Conservation (phyloP, 2,888 invertebrate genomes). For the Lathronympha strigana region DNA sequence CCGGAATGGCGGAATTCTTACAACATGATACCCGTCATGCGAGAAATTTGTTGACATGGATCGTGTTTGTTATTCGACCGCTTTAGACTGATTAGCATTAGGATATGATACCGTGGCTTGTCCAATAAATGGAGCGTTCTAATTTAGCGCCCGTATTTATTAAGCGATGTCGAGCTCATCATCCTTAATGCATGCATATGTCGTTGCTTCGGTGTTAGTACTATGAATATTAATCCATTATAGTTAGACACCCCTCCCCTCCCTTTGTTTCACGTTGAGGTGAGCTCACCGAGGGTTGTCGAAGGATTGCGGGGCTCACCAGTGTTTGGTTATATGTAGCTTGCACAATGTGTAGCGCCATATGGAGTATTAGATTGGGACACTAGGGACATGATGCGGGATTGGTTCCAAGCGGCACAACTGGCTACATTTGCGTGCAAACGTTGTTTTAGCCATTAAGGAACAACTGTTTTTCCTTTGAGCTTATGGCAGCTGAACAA, state of each 20-base stretch:
- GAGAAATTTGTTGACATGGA: slow-evolving; percentile 53
- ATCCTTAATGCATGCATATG: slow-evolving; percentile 82
- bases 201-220: slow-evolving; percentile 73
- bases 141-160: slow-evolving; percentile 67
- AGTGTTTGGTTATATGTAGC: slow-evolving; percentile 65
- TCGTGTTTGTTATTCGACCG: slow-evolving; percentile 39
- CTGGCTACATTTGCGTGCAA: slow-evolving; percentile 71
- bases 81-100: slow-evolving; percentile 28
- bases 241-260: slow-evolving; percentile 50
- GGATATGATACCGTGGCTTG: slow-evolving; percentile 25
- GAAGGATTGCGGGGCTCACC: slow-evolving; percentile 52
- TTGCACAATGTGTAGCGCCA: slow-evolving; percentile 74
- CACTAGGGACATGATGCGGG: slow-evolving; percentile 76
- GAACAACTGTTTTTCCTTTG: slow-evolving; percentile 38
- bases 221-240: slow-evolving; percentile 67
- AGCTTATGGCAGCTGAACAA: slow-evolving; percentile 28
- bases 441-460: slow-evolving; percentile 55
- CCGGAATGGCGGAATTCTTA: slow-evolving; percentile 67
- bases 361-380: slow-evolving; percentile 80
- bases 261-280: slow-evolving; percentile 31
- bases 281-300: slow-evolving; percentile 24
- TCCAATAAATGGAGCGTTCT: slow-evolving; percentile 41
- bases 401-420: slow-evolving; percentile 75
- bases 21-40: slow-evolving; percentile 63
- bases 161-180: slow-evolving; percentile 61